A percentile compares a stretch with the other conserved stretches of the same genome.
These are phyloP conservation scores for Leptinotarsa texana DNA, from an alignment of 1,140 invertebrate species.

Conservation along the genomic window DNA sequence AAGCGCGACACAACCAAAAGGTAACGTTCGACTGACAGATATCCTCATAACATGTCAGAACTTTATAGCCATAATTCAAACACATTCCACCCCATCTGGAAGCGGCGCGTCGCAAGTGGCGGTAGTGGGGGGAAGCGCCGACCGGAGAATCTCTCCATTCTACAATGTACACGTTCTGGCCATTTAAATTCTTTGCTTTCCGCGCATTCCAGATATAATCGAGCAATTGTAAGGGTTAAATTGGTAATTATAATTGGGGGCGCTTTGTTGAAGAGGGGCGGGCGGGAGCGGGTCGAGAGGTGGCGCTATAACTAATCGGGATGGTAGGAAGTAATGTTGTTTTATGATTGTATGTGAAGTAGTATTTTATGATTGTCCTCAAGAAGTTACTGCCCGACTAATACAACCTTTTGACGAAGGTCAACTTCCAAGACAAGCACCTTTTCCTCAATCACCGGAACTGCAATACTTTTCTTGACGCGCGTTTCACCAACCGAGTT, in stretches of 20 bases:
- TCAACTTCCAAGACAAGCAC: too few species aligned
- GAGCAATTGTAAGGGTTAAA: constrained; percentile 28
- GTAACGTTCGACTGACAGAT: constrained; percentile 31
- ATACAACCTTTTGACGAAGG: too few species aligned
- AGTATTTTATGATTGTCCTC: too few species aligned
- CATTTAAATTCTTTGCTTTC: constrained; percentile 24
- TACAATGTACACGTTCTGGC: not conserved
- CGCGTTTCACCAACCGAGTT: too few species aligned
- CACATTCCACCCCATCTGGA: constrained; percentile 32
- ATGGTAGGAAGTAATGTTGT: too few species aligned
- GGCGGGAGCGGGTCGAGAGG: not conserved
- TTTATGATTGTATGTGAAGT: too few species aligned
- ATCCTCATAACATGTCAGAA: constrained; percentile 38
- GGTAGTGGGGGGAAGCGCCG: not conserved
- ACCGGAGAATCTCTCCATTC: not conserved
- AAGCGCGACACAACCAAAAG: constrained; percentile 22
- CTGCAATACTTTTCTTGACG: too few species aligned
- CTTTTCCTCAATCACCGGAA: too few species aligned
- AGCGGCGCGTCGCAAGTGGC: constrained; percentile 8
- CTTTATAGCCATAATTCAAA: constrained; percentile 47
- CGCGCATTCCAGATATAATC: constrained; percentile 21
- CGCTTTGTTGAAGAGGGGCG: not conserved
- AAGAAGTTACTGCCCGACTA: too few species aligned
- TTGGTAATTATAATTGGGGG: constrained; percentile 23
- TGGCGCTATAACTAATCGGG: too few species aligned